Percentiles rank a stretch among this genome's conserved stretches.
Conservation (phyloP, 2,888 invertebrate species). For the Diadegma fenestrale region DNA sequence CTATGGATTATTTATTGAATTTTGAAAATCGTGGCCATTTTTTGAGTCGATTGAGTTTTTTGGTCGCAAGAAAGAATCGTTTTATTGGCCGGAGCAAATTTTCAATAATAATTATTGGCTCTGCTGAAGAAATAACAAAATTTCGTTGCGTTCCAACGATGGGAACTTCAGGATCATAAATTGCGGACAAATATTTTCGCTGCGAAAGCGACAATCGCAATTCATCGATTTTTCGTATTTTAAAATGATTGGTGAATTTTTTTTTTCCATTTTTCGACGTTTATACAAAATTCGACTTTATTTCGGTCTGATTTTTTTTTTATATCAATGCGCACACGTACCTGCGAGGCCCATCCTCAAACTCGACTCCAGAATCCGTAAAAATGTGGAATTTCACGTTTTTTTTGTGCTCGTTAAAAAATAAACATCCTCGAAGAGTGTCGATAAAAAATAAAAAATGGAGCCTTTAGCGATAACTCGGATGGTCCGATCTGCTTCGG, state of each 20-base stretch:
- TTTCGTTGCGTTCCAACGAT: too few species aligned
- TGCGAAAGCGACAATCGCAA: not conserved
- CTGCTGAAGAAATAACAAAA: too few species aligned
- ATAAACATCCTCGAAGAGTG: not conserved
- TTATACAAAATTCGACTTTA: not conserved
- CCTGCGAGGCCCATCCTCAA: constrained; percentile 27
- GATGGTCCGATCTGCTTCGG: not conserved
- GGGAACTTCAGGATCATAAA: too few species aligned
- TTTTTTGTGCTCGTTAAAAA: not conserved
- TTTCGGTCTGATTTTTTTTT: not conserved
- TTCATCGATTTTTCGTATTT: not conserved
- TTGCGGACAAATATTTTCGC: not conserved
- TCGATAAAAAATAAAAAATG: not conserved
- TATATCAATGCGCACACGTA: constrained; percentile 1
- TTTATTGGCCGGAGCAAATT: too few species aligned
- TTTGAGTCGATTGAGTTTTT: too few species aligned
- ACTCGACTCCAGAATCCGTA: not conserved
- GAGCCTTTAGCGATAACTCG: not conserved
- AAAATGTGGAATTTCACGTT: not conserved
- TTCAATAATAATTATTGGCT: too few species aligned
- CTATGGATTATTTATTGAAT: too few species aligned
- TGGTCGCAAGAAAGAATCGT: too few species aligned
- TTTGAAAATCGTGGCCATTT: too few species aligned
- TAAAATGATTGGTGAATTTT: not conserved
- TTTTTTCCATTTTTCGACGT: not conserved